These are phyloP conservation scores for Anorthoa munda DNA, from an alignment of 2,888 invertebrate species.

Conservation along the genomic window DNA sequence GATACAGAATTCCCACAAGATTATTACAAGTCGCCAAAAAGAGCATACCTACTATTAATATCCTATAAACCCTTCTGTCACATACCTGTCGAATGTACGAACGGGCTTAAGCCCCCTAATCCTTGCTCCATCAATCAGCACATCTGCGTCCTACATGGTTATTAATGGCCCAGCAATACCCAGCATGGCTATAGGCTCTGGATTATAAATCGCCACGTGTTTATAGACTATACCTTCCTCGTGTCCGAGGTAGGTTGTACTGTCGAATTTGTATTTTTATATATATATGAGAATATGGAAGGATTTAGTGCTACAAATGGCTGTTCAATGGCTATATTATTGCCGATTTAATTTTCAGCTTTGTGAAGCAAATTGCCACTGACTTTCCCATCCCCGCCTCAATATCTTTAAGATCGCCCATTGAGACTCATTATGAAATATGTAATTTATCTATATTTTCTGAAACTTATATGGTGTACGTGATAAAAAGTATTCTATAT, in stretches of 20 bases:
- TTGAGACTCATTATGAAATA: too few relatives aligned
- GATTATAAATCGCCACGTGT: conserved; percentile 1
- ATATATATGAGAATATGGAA: neutral
- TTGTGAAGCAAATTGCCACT: too few relatives aligned
- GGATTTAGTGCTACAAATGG: neutral
- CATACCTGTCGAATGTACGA: neutral
- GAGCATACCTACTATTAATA: too few relatives aligned
- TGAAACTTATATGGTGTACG: too few relatives aligned
- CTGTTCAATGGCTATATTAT: too few relatives aligned
- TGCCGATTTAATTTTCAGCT: too few relatives aligned
- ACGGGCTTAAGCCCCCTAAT: conserved; percentile 10
- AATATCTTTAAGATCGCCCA: too few relatives aligned
- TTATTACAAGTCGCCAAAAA: neutral
- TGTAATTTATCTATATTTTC: too few relatives aligned
- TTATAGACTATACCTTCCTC: neutral
- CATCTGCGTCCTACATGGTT: conserved; percentile 9
- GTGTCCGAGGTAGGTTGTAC: neutral
- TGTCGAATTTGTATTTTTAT: neutral
- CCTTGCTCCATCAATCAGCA: conserved; percentile 20
- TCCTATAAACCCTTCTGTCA: neutral
- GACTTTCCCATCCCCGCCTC: too few relatives aligned
- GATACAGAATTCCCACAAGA: neutral
- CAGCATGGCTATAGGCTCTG: neutral
- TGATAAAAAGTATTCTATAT: too few relatives aligned
- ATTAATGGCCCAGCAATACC: conserved; percentile 26